Base-by-base conservation (phyloP, 2,888 invertebrate species). In the Troides aeacus region DNA sequence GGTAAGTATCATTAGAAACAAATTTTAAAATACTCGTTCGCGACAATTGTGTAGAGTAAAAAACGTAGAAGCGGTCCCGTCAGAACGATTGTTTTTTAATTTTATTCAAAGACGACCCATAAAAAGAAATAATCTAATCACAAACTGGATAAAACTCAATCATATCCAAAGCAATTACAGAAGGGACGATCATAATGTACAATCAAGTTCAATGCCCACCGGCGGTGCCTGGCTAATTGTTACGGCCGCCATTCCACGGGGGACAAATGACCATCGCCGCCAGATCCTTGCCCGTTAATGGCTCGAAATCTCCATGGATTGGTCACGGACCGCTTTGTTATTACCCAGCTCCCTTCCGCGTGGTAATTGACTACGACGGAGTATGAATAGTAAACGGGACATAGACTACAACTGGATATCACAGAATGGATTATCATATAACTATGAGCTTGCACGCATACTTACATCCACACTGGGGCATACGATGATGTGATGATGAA, bases 301-400 rank as follows among this genome's bases (percentile, higher is more conserved):
- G 79, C 77, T 79, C 81, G 78, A 81, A 81, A 81, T 80, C 79
- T 72, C 75, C 72, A 64, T 70, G 72, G 74, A 83, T 84, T 84
- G 78, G 85, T 81, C 79, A 82, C 79, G 81, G 76, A 66, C 74
- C 69, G 75, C 76, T 79, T 76, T 76, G 77, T 81, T 81, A 82
- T 79, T 80, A 79, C 72, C 72, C 56, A 12, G 66, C 75, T 74
- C 73, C 79, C 81, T 82, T 83, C 82, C 83, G 82, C 76, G 75
- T 78, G 71, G 73, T 78, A 79, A 78, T 77, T 73, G 75, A 74
- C 75, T 64, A 71, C 73, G 72, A 74, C 76, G 75, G 74, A 74
- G 76, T 75, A 76, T 79, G 74, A 79, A 79, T 78, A 77, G 77
- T 77, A 74, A 78, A 71, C 72, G 73, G 74, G 69, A 12, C 73